Base-by-base conservation (phyloP, 2,888 invertebrate species). In the Calliopum simillimum region DNA sequence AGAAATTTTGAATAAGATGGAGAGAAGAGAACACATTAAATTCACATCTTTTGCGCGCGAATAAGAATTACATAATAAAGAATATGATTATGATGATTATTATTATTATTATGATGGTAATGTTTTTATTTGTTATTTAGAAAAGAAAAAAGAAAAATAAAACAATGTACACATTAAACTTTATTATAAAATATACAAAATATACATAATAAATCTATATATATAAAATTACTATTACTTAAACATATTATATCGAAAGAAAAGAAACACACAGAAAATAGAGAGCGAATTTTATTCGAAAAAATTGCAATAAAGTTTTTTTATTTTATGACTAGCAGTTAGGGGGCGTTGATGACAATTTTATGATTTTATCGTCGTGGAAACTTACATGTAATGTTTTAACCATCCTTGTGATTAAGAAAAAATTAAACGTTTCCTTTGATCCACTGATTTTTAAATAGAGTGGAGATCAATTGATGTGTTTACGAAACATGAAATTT, bases 91-190 rank as follows among this genome's bases (percentile, higher is more conserved):
- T 55, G 23, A 69, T 56, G 55, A 67, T n/a, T n/a, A n/a, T n/a
- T n/a, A n/a, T n/a, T 25, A 49, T 16, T 19, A 23, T 55, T 3
- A 53, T 55, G 23, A 69, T 56, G 55, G 58, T 47, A 12, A 49
- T 66, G 51, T 70, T 66, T 70, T 66, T 70, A 61, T 66, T 70
- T 70, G 66, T 65, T 70, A 66, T 53, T 66, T 70, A 66, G 65
- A 70, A 33, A 33, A 33, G 33, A 33, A 33, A 33, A n/a, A n/a
- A n/a, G 49, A 58, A 69, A 68, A 68, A 58, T 71, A 51, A 64
- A 71, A 65, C 64, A 65, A 59, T 71, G 71, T 71, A 71, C 71
- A 71, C 71, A 64, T 63, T 71, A 68, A 71, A 68, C 47, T 68
- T 71, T 71, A 69, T 69, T 68, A 68, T 62, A 21, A 66, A 66